Percentiles rank a stretch among this genome's conserved stretches.
Conservation (phyloP, 2,888 invertebrate species). For the Crematogaster levior region DNA sequence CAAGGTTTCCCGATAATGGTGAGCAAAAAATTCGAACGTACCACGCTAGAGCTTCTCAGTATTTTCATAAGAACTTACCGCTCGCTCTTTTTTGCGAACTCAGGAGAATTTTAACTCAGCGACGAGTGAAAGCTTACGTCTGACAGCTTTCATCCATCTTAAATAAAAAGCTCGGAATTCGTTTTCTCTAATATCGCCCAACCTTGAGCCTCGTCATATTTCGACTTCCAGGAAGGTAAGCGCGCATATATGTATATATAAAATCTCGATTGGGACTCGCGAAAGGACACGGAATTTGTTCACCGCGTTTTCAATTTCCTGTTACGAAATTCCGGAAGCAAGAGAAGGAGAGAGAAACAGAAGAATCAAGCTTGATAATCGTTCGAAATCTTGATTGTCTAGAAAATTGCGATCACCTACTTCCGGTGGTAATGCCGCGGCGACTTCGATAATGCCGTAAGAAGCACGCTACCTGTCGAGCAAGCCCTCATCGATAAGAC, state of each 20-base stretch:
- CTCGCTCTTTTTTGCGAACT: slow-evolving; percentile 1
- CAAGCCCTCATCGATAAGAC: slow-evolving; percentile 65
- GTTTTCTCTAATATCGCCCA: slow-evolving; percentile 20
- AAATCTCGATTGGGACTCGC: slow-evolving; percentile 31
- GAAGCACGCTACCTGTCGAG: slow-evolving; percentile 68
- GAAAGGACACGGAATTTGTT: slow-evolving; percentile 58
- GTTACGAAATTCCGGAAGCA: slow-evolving; percentile 35
- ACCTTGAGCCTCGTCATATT: slow-evolving; percentile 28
- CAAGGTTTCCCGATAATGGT: slow-evolving; percentile 19
- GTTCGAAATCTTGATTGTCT: slow-evolving; percentile 66
- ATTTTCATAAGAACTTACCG: slow-evolving; percentile 43
- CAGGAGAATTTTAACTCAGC: slow-evolving; percentile 24
- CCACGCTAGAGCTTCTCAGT: slow-evolving; percentile 12
- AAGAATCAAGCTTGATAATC: slow-evolving; percentile 63
- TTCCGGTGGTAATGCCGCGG: slow-evolving; percentile 59
- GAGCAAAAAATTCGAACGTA: slow-evolving; percentile 25
- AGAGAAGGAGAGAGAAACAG: not conserved
- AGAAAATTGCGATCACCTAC: slow-evolving; percentile 66
- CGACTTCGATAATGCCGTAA: slow-evolving; percentile 61
- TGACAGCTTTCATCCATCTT: slow-evolving; percentile 21
- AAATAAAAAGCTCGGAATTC: slow-evolving; percentile 20
- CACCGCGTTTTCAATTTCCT: slow-evolving; percentile 65
- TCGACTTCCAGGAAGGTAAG: not conserved
- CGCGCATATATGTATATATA: not conserved
- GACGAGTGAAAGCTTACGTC: not conserved